Evolutionary conservation across 1,140 invertebrate genomes (phyloP), one percentile per base, ranked within the genome.

Genomic region (Drosophila arizonae): DNA sequence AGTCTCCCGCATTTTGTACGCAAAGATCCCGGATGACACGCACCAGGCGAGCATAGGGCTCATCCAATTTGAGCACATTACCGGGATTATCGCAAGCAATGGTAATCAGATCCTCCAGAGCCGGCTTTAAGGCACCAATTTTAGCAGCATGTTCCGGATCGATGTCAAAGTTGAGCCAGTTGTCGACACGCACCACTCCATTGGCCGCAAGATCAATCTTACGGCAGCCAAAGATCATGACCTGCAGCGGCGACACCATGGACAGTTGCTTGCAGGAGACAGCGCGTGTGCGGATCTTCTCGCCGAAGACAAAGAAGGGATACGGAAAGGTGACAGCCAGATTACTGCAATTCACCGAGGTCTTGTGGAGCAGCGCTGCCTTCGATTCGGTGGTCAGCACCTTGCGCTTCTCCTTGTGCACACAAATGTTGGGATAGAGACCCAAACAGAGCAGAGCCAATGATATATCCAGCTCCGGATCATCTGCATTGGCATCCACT

Each of bases 221-320:
- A n/a, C 96, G 93, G 33, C 95, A 95, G 4, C 96, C 98, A 93
- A 99, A 99, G 6, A 99, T 91, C 69, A 99, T 91, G 5, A 99
- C 92, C 92, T 99, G 98, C 67, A 99, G 92, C 0, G 98, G 98
- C 2, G 97, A 95, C 1, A 99, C 96, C 97, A 99, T 99, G 0
- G 97, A 98, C 94, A 98, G 96, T 93, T 99, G 97, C 91, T 99
- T 99, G 91, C 98, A 99, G 13, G 96, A 96, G n/a, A 99, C 97
- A 6, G 98, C 97, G 76, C 97, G 93, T 0, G 98, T 99, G 58
- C 98, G 94, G 51, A 99, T 97, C 94, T 99, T 99, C 93, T 99
- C 98, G 3, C 98, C 98, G 92, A 99, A 99, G 39, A 99, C 96
- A 91, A 99, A 99, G 88, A 99, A 97, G 4, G 98, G 98, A 66